Evolutionary conservation across 2,113 vertebrate species (phyloP).

Genomic region (Tapirus terrestris): DNA sequence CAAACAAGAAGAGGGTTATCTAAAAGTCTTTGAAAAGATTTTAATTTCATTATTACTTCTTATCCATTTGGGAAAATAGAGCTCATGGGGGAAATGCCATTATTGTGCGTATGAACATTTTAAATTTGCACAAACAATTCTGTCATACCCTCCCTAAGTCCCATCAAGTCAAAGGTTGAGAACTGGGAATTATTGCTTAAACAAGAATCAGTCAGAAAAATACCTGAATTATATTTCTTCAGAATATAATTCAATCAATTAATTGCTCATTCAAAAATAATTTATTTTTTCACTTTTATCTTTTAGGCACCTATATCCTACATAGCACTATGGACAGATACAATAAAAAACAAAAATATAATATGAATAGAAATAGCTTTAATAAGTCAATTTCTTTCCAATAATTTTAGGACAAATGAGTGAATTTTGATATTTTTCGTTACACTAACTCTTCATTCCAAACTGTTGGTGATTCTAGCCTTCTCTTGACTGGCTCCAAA

Average conservation of each 20-base stretch:
- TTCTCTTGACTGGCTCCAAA: neutral
- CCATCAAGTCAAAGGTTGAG: neutral
- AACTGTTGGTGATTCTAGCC: neutral
- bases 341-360: neutral
- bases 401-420: neutral
- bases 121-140: constrained; percentile 10
- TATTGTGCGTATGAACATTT: neutral
- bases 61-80: constrained; percentile 47
- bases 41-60: constrained; percentile 59
- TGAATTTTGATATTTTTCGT: neutral
- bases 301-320: neutral
- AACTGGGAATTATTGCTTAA: constrained; percentile 28
- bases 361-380: neutral
- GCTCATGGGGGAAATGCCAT: neutral
- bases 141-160: neutral
- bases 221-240: neutral
- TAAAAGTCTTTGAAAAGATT: constrained; percentile 63
- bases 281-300: neutral
- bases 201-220: constrained; percentile 32
- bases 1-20: constrained; percentile 41
- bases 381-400: neutral
- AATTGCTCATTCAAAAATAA: neutral
- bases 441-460: neutral
- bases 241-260: neutral
- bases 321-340: neutral